Conservation (phyloP, 2,113 vertebrate genomes). For the Nesogale talazaci region DNA sequence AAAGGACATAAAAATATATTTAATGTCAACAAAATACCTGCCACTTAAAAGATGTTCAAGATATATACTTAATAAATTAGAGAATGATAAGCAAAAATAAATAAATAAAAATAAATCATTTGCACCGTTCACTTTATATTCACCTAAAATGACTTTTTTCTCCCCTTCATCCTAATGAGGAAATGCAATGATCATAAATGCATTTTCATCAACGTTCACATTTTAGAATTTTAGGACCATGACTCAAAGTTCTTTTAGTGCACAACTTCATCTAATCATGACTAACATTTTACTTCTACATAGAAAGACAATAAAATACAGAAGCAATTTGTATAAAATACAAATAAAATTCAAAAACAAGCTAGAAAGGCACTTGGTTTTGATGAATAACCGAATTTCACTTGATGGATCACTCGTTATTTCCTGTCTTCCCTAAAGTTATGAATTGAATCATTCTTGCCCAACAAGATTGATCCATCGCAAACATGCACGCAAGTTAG, state of each 20-base stretch:
- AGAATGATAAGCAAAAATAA: background rate
- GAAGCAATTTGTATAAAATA: background rate
- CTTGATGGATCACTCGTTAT: background rate
- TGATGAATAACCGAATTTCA: conserved; percentile 22
- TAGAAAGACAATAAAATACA: conserved; percentile 23
- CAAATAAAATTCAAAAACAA: conserved; percentile 19
- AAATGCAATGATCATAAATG: background rate
- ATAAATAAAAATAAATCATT: background rate
- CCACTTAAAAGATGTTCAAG: background rate
- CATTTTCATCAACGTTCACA: background rate
- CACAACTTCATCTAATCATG: background rate
- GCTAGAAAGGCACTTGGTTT: conserved; percentile 2
- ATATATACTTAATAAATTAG: background rate
- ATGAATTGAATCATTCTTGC: background rate
- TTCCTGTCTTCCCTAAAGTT: background rate
- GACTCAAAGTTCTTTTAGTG: background rate
- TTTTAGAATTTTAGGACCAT: background rate
- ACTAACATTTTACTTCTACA: background rate
- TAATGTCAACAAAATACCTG: background rate
- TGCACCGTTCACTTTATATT: conserved; percentile 15
- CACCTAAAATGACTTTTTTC: background rate
- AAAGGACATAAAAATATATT: conserved; percentile 33
- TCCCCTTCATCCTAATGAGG: background rate
- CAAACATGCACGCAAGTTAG: background rate
- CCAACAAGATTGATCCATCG: background rate